These are phyloP conservation scores for Cylas formicarius DNA, from an alignment of 1,140 invertebrate species.

Conservation along the genomic window DNA sequence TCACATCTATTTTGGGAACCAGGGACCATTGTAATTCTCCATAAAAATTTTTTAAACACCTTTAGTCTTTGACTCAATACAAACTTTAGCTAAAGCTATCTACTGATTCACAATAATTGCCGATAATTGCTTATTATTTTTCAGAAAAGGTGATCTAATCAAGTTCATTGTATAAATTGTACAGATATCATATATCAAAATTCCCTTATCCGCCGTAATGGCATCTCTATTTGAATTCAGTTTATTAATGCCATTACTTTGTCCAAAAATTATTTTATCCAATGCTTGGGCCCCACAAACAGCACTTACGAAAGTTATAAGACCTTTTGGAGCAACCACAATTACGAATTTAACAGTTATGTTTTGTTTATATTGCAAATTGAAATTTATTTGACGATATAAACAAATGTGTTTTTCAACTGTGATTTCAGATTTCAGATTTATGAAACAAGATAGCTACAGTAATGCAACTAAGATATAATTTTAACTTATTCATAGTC, in stretches of 20 bases:
- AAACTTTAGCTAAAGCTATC: too few species aligned
- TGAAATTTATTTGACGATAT: conserved; percentile 26
- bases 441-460: too few species aligned
- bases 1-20: too few species aligned
- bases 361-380: conserved; percentile 36
- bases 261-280: conserved; percentile 28
- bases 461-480: too few species aligned
- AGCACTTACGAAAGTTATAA: conserved; percentile 30
- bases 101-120: too few species aligned
- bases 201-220: conserved; percentile 24
- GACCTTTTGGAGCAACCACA: conserved; percentile 32
- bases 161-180: conserved; percentile 12
- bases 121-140: conserved; percentile 20
- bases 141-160: conserved; percentile 21
- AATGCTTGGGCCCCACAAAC: too few species aligned
- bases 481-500: too few species aligned
- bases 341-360: too few species aligned
- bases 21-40: too few species aligned
- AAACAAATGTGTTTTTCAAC: conserved; percentile 28
- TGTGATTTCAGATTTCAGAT: too few species aligned
- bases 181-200: conserved; percentile 21
- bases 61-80: too few species aligned
- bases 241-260: conserved; percentile 19
- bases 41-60: too few species aligned
- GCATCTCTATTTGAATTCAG: conserved; percentile 12